Evolutionary conservation across 2,797 vertebrate species (phyloP).

Genomic region (Emydoidea blandingii): DNA sequence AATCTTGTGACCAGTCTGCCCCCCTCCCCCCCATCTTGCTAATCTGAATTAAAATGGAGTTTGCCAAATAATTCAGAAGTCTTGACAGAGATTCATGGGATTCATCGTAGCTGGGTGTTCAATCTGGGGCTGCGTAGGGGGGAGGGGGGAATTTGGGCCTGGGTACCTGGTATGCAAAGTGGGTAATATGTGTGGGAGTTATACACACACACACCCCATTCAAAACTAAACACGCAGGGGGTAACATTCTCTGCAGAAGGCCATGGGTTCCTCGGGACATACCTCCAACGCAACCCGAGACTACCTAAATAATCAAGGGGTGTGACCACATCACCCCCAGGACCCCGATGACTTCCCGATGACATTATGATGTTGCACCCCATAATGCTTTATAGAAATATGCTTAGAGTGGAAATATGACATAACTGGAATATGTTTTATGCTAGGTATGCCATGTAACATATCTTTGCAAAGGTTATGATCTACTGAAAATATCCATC

Average conservation of each 20-base stretch:
- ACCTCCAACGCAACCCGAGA: background rate
- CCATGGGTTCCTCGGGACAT: background rate
- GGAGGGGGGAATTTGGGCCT: background rate
- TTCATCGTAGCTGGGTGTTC: background rate
- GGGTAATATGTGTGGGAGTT: background rate
- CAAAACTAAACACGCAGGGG: background rate
- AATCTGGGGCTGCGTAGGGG: fast-evolving
- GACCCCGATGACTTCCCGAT: too few species aligned
- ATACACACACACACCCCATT: background rate
- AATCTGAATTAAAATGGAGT: conserved; percentile 20
- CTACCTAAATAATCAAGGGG: too few species aligned
- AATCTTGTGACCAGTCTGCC: background rate
- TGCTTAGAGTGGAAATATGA: too few species aligned
- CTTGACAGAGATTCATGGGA: fast-evolving
- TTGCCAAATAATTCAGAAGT: background rate
- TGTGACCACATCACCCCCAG: background rate
- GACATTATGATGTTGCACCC: too few species aligned
- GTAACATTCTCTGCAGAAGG: background rate
- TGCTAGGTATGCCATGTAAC: too few species aligned
- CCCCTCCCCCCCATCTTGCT: fast-evolving
- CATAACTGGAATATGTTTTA: too few species aligned
- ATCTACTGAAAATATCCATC: too few species aligned
- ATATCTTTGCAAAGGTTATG: too few species aligned
- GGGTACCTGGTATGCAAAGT: background rate
- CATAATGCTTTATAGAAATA: too few species aligned